Base-by-base conservation (phyloP, 2,113 vertebrate species). In the Ammodytes marinus region DNA sequence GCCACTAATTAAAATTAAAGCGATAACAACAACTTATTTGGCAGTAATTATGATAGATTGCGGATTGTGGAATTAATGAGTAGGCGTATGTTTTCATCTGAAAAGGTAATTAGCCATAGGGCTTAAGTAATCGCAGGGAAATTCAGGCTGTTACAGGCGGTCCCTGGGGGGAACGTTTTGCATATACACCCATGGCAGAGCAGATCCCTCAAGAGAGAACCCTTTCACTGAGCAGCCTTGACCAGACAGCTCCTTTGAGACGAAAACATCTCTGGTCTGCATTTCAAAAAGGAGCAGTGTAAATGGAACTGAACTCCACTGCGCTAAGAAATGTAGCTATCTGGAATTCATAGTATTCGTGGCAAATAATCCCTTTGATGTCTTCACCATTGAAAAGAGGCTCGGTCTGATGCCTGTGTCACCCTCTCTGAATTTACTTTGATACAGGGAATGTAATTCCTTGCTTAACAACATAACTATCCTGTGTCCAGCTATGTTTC, bases 11-110 rank as follows among this genome's bases (percentile, higher is more conserved):
- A 81, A 82, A 93, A 93, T 92, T 80, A 90, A 91, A 91, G 75
- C 14, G 50, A 91, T 91, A 91, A 90, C 89, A 92, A 93, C 89
- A 89, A 93, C 81, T 90, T 92, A 89, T 92, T 94, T 90, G 92
- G 71, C 80, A 82, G 79, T 90, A 92, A 95, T 94, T 91, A 94
- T 92, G 92, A 94, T 93, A 79, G 85, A 93, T 88, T 82, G 88
- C 71, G 46, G 68, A 86, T 84, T 66, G 83, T 40, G 82, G 87
- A 90, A 94, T 93, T 93, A 94, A 93, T 93, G 89, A 92, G 79
- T 76, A 91, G 89, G 91, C 73, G 59, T 92, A 89, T 89, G 83
- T 90, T 91, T 92, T 91, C 90, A 90, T 87, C 83, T 89, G 75
- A 77, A 88, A 90, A 92, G 80, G 89, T 93, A 93, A 95, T 95